Evolutionary conservation across 2,113 vertebrate species (phyloP), one percentile per base, ranked within the genome.

Genomic region (Coptodon bakossiorum): DNA sequence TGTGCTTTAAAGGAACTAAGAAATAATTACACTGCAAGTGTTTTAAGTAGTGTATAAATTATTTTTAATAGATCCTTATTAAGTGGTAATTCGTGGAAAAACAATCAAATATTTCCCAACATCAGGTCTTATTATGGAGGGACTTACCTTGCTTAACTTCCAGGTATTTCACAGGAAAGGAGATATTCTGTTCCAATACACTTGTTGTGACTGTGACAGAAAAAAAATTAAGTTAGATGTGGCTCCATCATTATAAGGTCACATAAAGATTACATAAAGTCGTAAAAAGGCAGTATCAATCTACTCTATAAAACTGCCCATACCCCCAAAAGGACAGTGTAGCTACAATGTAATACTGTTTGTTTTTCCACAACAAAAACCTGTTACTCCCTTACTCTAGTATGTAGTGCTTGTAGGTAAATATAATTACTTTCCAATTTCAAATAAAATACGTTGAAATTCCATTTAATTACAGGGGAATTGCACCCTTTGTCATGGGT

Each of bases 261-360:
- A 63, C 0, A 34, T 1, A 19, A n/a, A 0, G 3, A n/a, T 63
- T 36, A 63, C 36, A 36, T 63, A 36, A 36, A 63, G 59, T n/a
- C 1, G 9, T 36, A 63, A 63, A 31, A 0, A 36, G 17, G 16
- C 31, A 5, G 6, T 19, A 36, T 63, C 14, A 63, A 36, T n/a
- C 59, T 1, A 36, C 1, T 63, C 2, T 36, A 0, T 63, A 34
- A 36, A 63, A 63, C 59, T 1, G 59, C 2, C 29, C 29, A 63
- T 6, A 6, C 5, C 59, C 29, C 9, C 8, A 63, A 63, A 36
- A 63, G 16, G 16, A 36, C 59, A 19, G 31, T 34, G 6, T 63
- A 36, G 16, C 9, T 63, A 34, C 59, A 34, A 19, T 34, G 16
- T 63, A 63, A 63, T 4, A 63, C 16, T 36, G 9, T 63, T 36